Evolutionary conservation across 1,140 invertebrate genomes (phyloP).

Genomic region (Akabosia matsudoensis): DNA sequence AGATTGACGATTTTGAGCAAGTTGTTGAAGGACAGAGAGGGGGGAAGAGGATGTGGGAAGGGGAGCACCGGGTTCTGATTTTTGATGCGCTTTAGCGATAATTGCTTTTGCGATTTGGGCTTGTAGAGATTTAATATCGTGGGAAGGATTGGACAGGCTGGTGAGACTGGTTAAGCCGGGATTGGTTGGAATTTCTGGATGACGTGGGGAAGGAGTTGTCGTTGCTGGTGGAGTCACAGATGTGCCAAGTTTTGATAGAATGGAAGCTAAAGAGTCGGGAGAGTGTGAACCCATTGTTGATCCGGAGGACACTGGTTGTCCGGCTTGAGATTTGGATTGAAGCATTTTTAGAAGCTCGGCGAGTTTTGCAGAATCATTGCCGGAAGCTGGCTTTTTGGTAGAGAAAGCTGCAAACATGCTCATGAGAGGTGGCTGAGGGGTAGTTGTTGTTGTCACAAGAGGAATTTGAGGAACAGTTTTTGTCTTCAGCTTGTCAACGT

Average conservation of each 20-base stretch:
- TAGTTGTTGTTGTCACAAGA: conserved; percentile 45
- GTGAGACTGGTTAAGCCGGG: background rate
- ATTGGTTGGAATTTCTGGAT: background rate
- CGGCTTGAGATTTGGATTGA: background rate
- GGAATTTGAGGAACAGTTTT: background rate
- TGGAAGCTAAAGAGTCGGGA: background rate
- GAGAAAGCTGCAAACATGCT: conserved; percentile 37
- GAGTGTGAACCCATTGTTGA: background rate
- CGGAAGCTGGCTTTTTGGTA: conserved; percentile 46
- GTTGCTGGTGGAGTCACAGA: background rate
- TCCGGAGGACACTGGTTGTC: conserved; percentile 44
- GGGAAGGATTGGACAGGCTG: background rate
- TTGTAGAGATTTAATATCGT: conserved; percentile 30
- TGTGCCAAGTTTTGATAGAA: background rate
- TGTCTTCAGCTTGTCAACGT: conserved; percentile 30
- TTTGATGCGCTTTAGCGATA: conserved; percentile 29
- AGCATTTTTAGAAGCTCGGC: conserved; percentile 15
- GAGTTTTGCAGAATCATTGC: background rate
- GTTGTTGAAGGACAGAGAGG: background rate
- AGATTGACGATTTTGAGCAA: conserved; percentile 17
- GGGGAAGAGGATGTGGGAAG: background rate
- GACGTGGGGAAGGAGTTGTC: conserved; percentile 3
- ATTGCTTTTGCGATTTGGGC: conserved; percentile 34
- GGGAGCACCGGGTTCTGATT: background rate
- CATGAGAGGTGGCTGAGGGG: conserved; percentile 14